Evolutionary conservation across 1,140 invertebrate species (phyloP).

Genomic region (Heliconius congener): DNA sequence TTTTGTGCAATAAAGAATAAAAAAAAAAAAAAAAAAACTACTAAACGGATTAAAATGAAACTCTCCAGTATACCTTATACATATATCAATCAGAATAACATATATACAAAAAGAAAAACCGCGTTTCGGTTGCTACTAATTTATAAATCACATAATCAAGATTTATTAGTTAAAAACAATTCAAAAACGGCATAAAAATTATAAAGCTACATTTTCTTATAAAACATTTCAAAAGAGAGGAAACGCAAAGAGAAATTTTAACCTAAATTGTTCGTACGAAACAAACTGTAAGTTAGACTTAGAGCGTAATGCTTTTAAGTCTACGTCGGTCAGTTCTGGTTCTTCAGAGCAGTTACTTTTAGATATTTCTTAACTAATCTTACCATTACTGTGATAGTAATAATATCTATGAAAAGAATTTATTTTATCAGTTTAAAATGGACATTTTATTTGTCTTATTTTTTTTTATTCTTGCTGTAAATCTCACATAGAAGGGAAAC

Average conservation of each 20-base stretch:
- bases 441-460: not conserved
- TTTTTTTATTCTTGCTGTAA: not conserved
- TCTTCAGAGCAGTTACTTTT: constrained; percentile 8
- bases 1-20: no score
- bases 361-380: constrained; percentile 25
- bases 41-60: no score
- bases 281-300: constrained; percentile 22
- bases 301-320: constrained; percentile 28
- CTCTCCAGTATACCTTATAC: no score
- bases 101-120: no score
- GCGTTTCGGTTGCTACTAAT: no score
- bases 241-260: not conserved
- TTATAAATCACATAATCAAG: not conserved
- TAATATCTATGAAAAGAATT: not conserved
- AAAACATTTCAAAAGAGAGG: not conserved
- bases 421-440: not conserved
- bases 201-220: not conserved
- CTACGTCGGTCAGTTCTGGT: constrained; percentile 27
- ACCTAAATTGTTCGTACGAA: constrained; percentile 13
- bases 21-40: no score
- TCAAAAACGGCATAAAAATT: not conserved
- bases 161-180: not conserved
- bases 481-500: not conserved
- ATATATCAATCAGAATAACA: no score
- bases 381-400: not conserved